Evolutionary conservation across 1,140 invertebrate species (phyloP).

Genomic region (Trichogramma pretiosum): DNA sequence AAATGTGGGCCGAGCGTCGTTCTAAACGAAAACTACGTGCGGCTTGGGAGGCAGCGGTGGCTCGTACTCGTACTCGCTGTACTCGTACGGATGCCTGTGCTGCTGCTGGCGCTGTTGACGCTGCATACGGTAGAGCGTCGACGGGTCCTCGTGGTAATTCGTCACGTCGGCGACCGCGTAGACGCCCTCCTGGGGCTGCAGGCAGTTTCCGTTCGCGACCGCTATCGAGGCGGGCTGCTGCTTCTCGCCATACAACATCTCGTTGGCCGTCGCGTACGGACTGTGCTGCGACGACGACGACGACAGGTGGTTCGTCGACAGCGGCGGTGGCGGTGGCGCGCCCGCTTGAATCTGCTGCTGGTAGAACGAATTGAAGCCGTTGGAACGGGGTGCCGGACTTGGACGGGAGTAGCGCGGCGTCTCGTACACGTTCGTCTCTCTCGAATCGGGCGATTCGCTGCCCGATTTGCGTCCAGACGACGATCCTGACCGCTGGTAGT

Average conservation of each 20-base stretch:
- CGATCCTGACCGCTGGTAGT: conserved; percentile 10
- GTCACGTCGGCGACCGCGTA: conserved; percentile 40
- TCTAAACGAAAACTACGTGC: conserved; percentile 40
- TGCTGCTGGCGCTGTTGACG: conserved; percentile 1
- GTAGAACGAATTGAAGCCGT: conserved; percentile 14
- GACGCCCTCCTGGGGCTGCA: conserved; percentile 26
- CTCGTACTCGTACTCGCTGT: conserved; percentile 33
- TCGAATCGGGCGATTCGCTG: conserved; percentile 22
- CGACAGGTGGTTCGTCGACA: background rate
- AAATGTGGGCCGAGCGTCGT: too few species aligned
- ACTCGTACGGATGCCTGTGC: background rate
- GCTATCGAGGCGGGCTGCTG: background rate
- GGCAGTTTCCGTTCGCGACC: conserved; percentile 2
- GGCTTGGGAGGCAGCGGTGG: conserved; percentile 33
- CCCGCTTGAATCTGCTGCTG: conserved; percentile 2
- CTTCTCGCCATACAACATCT: background rate
- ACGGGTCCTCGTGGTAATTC: conserved; percentile 27
- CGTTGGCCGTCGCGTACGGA: background rate
- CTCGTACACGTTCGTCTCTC: conserved; percentile 35
- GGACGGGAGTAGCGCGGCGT: conserved; percentile 29
- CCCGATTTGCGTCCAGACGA: conserved; percentile 18
- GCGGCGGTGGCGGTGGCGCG: background rate
- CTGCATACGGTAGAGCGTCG: conserved; percentile 31
- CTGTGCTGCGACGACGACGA: background rate
- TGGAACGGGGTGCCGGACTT: conserved; percentile 12